Evolutionary conservation across 2,113 vertebrate genomes (phyloP).

Genomic region (Barbus barbus): DNA sequence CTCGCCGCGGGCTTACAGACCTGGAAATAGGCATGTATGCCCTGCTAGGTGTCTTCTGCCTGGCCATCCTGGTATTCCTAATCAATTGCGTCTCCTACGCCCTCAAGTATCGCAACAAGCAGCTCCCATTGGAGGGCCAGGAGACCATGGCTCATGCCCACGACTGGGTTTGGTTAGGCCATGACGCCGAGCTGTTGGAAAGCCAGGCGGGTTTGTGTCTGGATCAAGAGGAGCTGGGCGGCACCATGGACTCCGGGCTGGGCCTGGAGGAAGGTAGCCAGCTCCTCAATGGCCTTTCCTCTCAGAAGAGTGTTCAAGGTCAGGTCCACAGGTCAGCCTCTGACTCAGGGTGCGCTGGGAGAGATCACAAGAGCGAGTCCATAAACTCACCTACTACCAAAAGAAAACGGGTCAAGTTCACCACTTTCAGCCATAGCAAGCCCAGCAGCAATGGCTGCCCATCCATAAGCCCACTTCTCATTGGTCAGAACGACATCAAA

Average conservation of each 20-base stretch:
- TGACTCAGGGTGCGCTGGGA: slow-evolving; percentile 63
- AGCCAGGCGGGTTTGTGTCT: slow-evolving; percentile 71
- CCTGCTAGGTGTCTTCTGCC: slow-evolving; percentile 92
- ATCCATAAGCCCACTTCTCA: slow-evolving; percentile 80
- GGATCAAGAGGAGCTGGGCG: slow-evolving; percentile 79
- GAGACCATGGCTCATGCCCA: slow-evolving; percentile 86
- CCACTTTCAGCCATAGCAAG: slow-evolving; percentile 86
- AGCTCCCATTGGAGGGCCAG: slow-evolving; percentile 83
- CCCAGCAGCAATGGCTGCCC: slow-evolving; percentile 81
- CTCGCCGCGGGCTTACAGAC: slow-evolving; percentile 83
- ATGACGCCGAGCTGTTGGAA: slow-evolving; percentile 82
- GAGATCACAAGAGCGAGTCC: slow-evolving; percentile 76
- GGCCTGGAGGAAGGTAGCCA: slow-evolving; percentile 77
- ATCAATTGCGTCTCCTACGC: slow-evolving; percentile 93
- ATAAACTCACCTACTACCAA: slow-evolving; percentile 84
- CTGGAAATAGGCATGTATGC: slow-evolving; percentile 97
- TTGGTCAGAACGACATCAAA: slow-evolving; percentile 83
- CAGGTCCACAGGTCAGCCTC: slow-evolving; percentile 68
- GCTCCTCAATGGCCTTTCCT: slow-evolving; percentile 78
- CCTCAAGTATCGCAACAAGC: slow-evolving; percentile 90
- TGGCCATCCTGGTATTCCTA: slow-evolving; percentile 94
- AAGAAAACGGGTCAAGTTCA: slow-evolving; percentile 93
- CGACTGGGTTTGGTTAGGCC: slow-evolving; percentile 98
- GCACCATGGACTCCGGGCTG: slow-evolving; percentile 72
- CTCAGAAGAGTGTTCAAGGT: slow-evolving; percentile 65